Evolutionary conservation across 2,113 vertebrate genomes (phyloP).

Genomic region (Echinops telfairi): DNA sequence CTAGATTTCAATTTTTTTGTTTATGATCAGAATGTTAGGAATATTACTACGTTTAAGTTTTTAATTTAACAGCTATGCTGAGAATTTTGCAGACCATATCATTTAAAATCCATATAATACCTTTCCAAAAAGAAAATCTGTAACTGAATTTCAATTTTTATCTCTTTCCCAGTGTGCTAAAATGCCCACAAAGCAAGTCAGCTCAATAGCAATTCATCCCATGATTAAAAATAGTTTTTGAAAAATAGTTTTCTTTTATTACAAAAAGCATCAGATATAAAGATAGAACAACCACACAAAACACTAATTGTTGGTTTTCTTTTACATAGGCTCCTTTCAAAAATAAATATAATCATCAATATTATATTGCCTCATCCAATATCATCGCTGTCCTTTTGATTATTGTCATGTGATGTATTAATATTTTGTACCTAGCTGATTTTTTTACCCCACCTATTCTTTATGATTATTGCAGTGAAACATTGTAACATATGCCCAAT

Average conservation of each 20-base stretch:
- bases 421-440: background rate
- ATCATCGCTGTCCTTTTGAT: background rate
- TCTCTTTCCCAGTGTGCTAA: background rate
- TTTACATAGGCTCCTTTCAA: background rate
- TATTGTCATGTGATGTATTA: background rate
- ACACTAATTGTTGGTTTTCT: background rate
- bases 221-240: background rate
- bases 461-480: background rate
- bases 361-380: background rate
- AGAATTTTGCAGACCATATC: background rate
- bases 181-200: background rate
- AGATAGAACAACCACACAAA: background rate
- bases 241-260: background rate
- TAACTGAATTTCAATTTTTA: background rate
- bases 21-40: background rate
- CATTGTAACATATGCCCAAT: background rate
- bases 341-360: background rate
- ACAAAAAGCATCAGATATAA: constrained; percentile 1
- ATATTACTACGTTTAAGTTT: constrained; percentile 35
- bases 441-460: background rate
- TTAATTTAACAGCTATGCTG: constrained; percentile 6
- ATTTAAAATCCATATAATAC: background rate
- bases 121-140: background rate
- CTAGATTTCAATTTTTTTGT: constrained; percentile 30
- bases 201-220: too few relatives aligned